Conservation (phyloP, 2,888 invertebrate genomes). For the Melolontha melolontha region DNA sequence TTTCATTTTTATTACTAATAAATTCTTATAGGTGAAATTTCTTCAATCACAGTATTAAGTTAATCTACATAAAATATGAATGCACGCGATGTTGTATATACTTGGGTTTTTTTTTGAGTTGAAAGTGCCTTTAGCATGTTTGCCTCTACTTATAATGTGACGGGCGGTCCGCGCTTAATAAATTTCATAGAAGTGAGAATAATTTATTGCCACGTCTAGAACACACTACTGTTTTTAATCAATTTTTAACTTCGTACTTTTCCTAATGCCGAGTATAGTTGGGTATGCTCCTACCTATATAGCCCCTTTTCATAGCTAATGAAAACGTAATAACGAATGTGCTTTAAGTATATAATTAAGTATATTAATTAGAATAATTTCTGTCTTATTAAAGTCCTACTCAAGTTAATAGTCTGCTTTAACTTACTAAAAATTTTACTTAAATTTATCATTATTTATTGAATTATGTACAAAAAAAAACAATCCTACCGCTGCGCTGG, state of each 20-base stretch:
- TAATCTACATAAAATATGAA: constrained; percentile 22
- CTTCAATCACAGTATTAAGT: not conserved
- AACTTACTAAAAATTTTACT: too few species aligned
- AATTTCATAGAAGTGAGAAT: constrained; percentile 21
- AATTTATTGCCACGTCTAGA: constrained; percentile 40
- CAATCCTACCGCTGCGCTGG: too few species aligned
- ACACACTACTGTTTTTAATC: constrained; percentile 41
- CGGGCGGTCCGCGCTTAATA: constrained; percentile 17
- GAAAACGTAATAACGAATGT: constrained; percentile 50
- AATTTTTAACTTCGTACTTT: constrained; percentile 39
- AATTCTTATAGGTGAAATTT: too few species aligned
- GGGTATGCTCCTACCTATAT: too few species aligned
- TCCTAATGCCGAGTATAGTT: not conserved
- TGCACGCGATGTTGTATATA: constrained; percentile 25
- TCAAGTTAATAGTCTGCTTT: too few species aligned
- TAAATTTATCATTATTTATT: too few species aligned
- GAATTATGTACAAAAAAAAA: too few species aligned
- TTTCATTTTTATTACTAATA: too few species aligned
- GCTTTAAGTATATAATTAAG: too few species aligned
- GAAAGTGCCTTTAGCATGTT: constrained; percentile 38
- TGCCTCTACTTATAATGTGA: constrained; percentile 29
- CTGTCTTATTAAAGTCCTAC: too few species aligned
- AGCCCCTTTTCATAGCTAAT: not conserved
- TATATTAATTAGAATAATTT: not conserved
- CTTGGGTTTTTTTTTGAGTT: constrained; percentile 26